Evolutionary conservation across 1,140 invertebrate species (phyloP), one percentile per base, ranked within the genome.

Genomic region (Berghia stephanieae): DNA sequence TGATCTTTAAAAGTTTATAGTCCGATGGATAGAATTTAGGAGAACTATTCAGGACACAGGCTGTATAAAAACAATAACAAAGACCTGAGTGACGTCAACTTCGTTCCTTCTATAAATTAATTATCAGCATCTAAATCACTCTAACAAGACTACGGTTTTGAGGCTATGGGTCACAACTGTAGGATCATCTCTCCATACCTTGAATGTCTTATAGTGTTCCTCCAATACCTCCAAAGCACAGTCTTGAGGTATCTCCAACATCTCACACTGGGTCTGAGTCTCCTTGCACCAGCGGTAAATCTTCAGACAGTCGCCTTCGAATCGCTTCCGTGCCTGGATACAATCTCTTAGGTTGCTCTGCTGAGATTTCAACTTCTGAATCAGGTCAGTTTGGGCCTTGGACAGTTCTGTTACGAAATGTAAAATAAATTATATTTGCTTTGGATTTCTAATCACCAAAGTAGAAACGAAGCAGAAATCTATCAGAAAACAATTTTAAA

Each of bases 301-400:
- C 70, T 89, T 87, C 67, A 82, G 83, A 36, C 87, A 79, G 60
- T 87, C 85, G 24, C 80, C 92, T 72, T 93, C 86, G 73, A 84
- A 82, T 55, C 83, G 75, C 67, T 82, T 85, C 2, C 83, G 79
- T 21, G 80, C 75, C 2, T 75, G 91, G 21, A 93, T 92, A 82
- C 94, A 93, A 70, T 92, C 92, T 86, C 93, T 93, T 13, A 95
- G 87, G 34, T 91, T 91, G 27, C 93, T 92, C 78, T 94, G 75
- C 13, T 80, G 77, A 42, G 75, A 67, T 43, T 81, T 78, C 27
- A 85, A 66, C n/a, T 78, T 77, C 24, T 70, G 46, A 31, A 82
- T 74, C 34, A 88, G 78, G 3, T 57, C 46, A 80, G 80, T 43
- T 86, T 87, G 81, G 40, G 83, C 79, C 16, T 70, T 75, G 1